A percentile compares a stretch with the other conserved stretches of the same genome.
Evolutionary conservation across 2,888 invertebrate genomes (phyloP).

Genomic region (Scrobipalpa atriplicella): DNA sequence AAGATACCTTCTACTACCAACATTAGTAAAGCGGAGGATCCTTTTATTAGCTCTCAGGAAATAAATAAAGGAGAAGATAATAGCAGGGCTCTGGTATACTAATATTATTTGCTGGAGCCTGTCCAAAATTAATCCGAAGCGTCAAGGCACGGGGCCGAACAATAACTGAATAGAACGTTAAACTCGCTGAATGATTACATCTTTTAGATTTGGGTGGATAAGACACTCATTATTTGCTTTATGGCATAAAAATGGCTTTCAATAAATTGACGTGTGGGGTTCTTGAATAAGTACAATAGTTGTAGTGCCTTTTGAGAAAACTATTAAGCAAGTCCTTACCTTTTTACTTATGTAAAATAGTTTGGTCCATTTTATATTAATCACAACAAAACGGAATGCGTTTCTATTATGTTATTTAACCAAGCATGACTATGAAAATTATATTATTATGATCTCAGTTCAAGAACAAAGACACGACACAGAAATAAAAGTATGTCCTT

Average conservation of each 20-base stretch:
- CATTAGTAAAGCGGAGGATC: slow-evolving; percentile 9
- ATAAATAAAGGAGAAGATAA: slow-evolving; percentile 54
- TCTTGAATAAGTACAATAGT: no score
- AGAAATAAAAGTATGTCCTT: no score
- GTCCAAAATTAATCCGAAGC: slow-evolving; percentile 65
- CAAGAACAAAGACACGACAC: no score
- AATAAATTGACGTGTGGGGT: neutral
- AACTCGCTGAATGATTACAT: slow-evolving; percentile 49
- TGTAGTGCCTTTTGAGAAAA: no score
- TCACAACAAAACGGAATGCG: no score
- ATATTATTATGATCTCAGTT: no score
- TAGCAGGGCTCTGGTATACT: slow-evolving; percentile 50
- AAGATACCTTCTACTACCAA: slow-evolving; percentile 30
- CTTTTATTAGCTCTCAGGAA: slow-evolving; percentile 46
- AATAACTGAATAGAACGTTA: slow-evolving; percentile 59
- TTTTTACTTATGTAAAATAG: no score
- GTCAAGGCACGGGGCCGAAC: slow-evolving; percentile 53
- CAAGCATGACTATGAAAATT: no score
- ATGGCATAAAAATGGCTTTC: neutral
- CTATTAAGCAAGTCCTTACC: no score
- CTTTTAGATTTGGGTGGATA: slow-evolving; percentile 45
- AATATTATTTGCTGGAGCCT: slow-evolving; percentile 51
- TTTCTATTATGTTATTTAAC: no score
- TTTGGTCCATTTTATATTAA: no score
- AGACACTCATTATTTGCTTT: neutral